Evolutionary conservation across 2,113 vertebrate genomes (phyloP).

Genomic region (Nothobranchius kuhntae): DNA sequence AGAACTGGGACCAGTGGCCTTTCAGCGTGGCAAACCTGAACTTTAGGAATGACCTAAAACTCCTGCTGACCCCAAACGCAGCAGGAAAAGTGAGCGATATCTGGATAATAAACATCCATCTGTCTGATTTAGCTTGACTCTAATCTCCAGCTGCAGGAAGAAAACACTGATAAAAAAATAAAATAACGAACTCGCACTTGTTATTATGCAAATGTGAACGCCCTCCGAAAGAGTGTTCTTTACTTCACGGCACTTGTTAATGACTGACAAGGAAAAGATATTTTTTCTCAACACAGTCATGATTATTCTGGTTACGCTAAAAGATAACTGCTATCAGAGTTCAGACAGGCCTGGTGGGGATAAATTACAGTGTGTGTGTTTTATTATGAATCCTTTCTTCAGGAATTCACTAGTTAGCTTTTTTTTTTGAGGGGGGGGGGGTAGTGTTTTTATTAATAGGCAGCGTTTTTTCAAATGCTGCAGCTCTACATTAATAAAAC

Average conservation of each 20-base stretch:
- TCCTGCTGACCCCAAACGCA: not conserved
- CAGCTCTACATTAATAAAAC: not conserved
- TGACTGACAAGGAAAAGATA: constrained; percentile 39
- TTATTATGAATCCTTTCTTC: too few relatives aligned
- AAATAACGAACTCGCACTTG: not conserved
- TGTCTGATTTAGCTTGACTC: constrained; percentile 34
- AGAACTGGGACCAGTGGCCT: constrained; percentile 7
- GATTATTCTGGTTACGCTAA: constrained; percentile 37
- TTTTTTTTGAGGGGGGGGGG: not conserved
- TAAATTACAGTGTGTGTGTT: not conserved
- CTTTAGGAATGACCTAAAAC: constrained; percentile 21
- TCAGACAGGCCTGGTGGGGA: not conserved
- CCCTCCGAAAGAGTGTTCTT: not conserved
- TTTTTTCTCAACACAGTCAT: constrained; percentile 24
- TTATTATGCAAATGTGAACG: constrained; percentile 13
- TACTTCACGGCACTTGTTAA: constrained; percentile 50
- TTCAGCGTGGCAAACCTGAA: constrained; percentile 20
- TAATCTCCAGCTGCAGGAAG: not conserved
- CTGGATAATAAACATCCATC: constrained; percentile 18
- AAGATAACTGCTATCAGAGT: constrained; percentile 42
- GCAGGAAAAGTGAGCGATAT: not conserved
- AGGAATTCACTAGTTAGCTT: too few relatives aligned
- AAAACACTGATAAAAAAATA: constrained; percentile 18
- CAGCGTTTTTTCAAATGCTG: too few relatives aligned
- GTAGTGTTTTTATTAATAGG: too few relatives aligned